Evolutionary conservation across 1,140 invertebrate species (phyloP).

Genomic region (Drosophila murphyi): DNA sequence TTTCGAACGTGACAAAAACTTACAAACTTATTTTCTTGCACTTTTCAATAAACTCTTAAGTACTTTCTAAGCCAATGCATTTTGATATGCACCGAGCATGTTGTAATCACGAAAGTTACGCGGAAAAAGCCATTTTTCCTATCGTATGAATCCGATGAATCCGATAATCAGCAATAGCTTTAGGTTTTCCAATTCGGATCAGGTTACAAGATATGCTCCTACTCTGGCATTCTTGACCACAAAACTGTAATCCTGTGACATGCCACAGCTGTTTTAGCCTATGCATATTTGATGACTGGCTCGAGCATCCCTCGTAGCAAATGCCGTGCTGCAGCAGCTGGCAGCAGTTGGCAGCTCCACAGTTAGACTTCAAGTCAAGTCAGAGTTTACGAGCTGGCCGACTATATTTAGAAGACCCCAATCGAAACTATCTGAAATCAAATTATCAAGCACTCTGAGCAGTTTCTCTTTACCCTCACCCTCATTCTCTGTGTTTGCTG

Average conservation of each 20-base stretch:
- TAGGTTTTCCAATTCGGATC: too few relatives aligned
- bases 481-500: constrained; percentile 22
- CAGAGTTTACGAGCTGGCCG: constrained; percentile 25
- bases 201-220: too few relatives aligned
- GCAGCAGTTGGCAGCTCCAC: constrained; percentile 1
- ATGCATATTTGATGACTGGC: neutral
- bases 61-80: too few relatives aligned
- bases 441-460: constrained; percentile 39
- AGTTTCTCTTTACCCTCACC: neutral
- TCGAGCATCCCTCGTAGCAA: constrained; percentile 3
- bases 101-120: too few relatives aligned
- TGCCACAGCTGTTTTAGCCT: constrained; percentile 1
- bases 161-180: too few relatives aligned
- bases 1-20: too few relatives aligned
- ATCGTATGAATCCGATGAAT: too few relatives aligned
- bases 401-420: constrained; percentile 35
- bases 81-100: too few relatives aligned
- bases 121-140: too few relatives aligned
- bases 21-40: too few relatives aligned
- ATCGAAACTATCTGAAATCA: constrained; percentile 30
- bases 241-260: neutral
- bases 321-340: constrained; percentile 24
- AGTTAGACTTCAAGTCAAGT: constrained; percentile 1
- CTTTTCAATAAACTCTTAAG: too few relatives aligned
- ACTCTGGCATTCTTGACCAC: neutral